Percentiles rank a stretch among this genome's conserved stretches.
phyloP scores from a whole-genome alignment of 2,797 vertebrate genomes.

The Silurus lanzhouensis region DNA sequence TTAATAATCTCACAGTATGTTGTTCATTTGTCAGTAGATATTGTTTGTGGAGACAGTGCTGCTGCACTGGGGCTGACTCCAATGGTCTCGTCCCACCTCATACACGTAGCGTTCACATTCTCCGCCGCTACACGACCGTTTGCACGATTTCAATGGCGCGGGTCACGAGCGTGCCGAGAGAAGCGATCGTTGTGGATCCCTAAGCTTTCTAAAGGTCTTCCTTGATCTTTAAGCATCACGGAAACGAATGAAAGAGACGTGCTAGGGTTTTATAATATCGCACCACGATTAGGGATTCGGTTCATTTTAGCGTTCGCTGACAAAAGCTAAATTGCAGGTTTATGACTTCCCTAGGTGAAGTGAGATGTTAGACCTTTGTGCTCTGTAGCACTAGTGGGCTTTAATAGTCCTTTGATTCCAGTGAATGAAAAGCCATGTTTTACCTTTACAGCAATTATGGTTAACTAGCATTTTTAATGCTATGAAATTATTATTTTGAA shows the following conservation, averaged over 20 bases:
- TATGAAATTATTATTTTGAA: not conserved
- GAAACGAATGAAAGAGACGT: no score
- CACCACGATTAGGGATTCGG: not conserved
- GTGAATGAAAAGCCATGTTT: not conserved
- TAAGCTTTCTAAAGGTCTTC: not conserved
- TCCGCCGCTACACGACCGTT: conserved; percentile 74
- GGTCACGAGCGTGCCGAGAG: not conserved
- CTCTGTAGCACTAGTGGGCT: not conserved
- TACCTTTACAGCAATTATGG: not conserved
- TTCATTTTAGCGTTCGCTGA: not conserved
- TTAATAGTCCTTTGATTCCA: not conserved
- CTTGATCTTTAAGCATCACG: not conserved
- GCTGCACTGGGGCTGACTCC: conserved; percentile 62
- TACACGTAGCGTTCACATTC: conserved; percentile 64
- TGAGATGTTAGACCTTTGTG: not conserved
- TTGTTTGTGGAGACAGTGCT: conserved; percentile 66
- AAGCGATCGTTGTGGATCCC: not conserved
- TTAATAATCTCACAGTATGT: conserved; percentile 75
- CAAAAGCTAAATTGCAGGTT: not conserved
- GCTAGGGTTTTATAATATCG: not conserved
- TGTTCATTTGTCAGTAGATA: conserved; percentile 74
- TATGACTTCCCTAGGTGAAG: not conserved
- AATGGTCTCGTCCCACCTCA: conserved; percentile 63
- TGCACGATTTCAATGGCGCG: conserved; percentile 63
- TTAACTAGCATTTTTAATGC: not conserved